Evolutionary conservation across 2,888 invertebrate genomes (phyloP), one percentile per base, ranked within the genome.

Genomic region (Acanthosoma haemorrhoidale): DNA sequence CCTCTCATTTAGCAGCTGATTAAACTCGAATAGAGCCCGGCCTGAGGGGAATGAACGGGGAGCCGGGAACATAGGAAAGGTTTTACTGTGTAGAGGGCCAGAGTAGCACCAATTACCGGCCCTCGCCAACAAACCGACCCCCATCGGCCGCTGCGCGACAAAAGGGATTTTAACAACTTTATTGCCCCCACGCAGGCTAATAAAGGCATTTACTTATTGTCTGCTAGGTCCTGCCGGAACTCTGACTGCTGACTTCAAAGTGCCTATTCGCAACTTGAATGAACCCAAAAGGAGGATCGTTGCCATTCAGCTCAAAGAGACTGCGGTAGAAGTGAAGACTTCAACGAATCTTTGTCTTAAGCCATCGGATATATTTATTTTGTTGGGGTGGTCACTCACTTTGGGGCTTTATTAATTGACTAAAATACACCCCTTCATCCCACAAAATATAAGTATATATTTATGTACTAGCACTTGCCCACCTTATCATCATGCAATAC

Each of bases 1-100:
- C 51, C 25, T 51, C 51, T 51, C 21, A 51, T 51, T 51, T 51
- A 51, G 51, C 51, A 51, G 51, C 51, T 51, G 51, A 51, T 51
- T 51, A 51, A 51, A 51, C 51, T 25, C 25, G 51, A 51, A 51
- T 51, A 51, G 51, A 51, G 13, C 13, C 11, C 11, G 43, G 21
- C 2, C 15, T 13, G 51, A 25, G 51, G 13, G n/a, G n/a, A n/a
- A n/a, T n/a, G n/a, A n/a, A n/a, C n/a, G n/a, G n/a, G n/a, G n/a
- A 21, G 25, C n/a, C 21, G 25, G 25, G 51, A 51, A 51, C 51
- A 51, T 25, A 51, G 51, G 51, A 51, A 51, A 51, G 51, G 51
- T 51, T 51, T 51, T 51, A 51, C 51, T 8, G 51, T 51, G 25
- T 51, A n/a, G 51, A 21, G 51, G 29, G 9, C 25, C 51, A 13